Evolutionary conservation across 1,140 invertebrate genomes (phyloP).

Genomic region (Araneus ventricosus): DNA sequence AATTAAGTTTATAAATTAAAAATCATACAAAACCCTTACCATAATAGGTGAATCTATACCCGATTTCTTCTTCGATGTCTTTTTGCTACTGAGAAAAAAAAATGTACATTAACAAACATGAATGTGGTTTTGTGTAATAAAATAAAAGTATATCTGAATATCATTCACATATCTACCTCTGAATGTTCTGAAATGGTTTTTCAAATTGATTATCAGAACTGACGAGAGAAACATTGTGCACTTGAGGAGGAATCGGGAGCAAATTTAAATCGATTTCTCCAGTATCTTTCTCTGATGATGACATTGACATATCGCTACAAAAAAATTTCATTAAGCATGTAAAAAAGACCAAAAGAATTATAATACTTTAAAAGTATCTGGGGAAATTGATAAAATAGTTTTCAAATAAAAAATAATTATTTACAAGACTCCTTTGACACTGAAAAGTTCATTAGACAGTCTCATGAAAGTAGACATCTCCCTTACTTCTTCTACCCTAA

Average conservation of each 20-base stretch:
- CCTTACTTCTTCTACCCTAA: too few species aligned
- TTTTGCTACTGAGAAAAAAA: slow-evolving; percentile 11
- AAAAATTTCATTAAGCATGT: background rate
- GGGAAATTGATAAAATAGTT: too few species aligned
- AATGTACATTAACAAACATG: background rate
- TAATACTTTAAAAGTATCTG: too few species aligned
- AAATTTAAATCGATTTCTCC: slow-evolving; percentile 61
- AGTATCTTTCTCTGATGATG: slow-evolving; percentile 33
- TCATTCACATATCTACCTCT: slow-evolving; percentile 4
- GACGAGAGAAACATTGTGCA: slow-evolving; percentile 16
- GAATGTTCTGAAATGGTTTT: slow-evolving; percentile 32
- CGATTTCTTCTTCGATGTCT: slow-evolving; percentile 45
- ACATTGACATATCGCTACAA: background rate
- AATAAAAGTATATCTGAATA: too few species aligned
- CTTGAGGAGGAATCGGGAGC: background rate
- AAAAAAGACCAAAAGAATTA: too few species aligned
- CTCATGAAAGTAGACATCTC: too few species aligned
- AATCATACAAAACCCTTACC: slow-evolving; percentile 21
- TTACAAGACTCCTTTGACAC: too few species aligned
- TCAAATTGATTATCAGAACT: slow-evolving; percentile 42
- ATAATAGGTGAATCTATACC: slow-evolving; percentile 47
- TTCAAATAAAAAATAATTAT: too few species aligned
- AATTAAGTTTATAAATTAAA: too few species aligned
- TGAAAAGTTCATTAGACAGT: too few species aligned
- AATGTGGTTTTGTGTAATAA: background rate